Conservation (phyloP, 2,797 vertebrate genomes). For the Coregonus suidteri region DNA sequence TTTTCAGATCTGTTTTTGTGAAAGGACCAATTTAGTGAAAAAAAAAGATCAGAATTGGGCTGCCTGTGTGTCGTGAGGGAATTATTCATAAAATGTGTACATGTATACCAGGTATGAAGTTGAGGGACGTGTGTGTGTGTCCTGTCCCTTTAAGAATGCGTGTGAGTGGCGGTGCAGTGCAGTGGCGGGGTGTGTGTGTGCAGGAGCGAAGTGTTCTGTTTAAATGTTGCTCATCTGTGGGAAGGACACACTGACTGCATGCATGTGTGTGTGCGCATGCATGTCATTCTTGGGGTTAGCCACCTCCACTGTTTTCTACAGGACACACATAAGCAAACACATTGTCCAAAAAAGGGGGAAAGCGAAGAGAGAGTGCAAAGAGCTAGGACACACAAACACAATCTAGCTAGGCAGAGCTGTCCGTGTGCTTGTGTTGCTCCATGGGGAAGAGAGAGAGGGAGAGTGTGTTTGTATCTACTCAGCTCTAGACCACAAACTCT, state of each 20-base stretch:
- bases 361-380: not conserved
- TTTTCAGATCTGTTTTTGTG: too few species aligned
- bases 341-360: not conserved
- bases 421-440: not conserved
- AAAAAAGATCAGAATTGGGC: not conserved
- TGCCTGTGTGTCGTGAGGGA: not conserved
- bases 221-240: constrained; percentile 72
- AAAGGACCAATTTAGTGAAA: too few species aligned
- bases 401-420: not conserved
- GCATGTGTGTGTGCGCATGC: constrained; percentile 42
- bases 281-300: constrained; percentile 19
- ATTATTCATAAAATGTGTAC: not conserved
- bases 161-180: constrained; percentile 1
- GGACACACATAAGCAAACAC: constrained; percentile 36
- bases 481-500: constrained; percentile 65
- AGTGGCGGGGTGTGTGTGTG: constrained; percentile 16
- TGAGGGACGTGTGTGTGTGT: not conserved
- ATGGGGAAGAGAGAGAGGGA: constrained; percentile 6
- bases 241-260: constrained; percentile 78
- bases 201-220: constrained; percentile 71
- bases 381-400: not conserved
- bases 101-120: too few species aligned
- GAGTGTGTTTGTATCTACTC: constrained; percentile 50
- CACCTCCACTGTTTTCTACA: constrained; percentile 18
- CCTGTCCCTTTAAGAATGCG: constrained; percentile 13